Evolutionary conservation across 2,797 vertebrate species (phyloP).

Genomic region (Mareca penelope): DNA sequence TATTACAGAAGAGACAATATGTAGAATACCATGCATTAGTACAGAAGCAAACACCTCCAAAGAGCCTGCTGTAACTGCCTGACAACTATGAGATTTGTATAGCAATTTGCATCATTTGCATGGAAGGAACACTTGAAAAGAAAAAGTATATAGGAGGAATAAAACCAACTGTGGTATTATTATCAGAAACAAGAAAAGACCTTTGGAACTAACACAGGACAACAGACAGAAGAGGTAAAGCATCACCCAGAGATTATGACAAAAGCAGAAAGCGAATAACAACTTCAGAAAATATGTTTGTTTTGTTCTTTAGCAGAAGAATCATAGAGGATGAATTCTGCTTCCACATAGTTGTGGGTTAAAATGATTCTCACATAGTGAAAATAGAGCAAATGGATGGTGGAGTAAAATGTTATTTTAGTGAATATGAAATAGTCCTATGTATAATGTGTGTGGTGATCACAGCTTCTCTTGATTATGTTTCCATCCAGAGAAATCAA

Average conservation of each 20-base stretch:
- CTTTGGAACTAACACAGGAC: background rate
- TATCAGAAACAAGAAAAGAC: background rate
- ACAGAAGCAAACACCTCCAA: background rate
- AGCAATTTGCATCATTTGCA: background rate
- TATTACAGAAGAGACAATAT: background rate
- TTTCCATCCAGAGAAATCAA: background rate
- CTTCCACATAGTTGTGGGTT: background rate
- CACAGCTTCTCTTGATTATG: background rate
- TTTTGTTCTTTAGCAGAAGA: background rate
- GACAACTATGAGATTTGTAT: background rate
- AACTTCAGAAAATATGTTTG: background rate
- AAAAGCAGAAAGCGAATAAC: background rate
- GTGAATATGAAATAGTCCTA: background rate
- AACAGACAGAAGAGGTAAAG: background rate
- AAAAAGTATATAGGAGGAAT: background rate
- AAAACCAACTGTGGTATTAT: background rate
- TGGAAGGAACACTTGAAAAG: background rate
- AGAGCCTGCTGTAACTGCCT: background rate
- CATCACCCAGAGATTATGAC: background rate
- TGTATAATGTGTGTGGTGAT: background rate
- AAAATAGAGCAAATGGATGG: background rate
- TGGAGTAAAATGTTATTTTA: background rate
- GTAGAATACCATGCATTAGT: background rate
- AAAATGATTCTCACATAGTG: background rate
- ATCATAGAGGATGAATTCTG: background rate